Evolutionary conservation across 2,113 vertebrate genomes (phyloP).

Genomic region (Talpa occidentalis): DNA sequence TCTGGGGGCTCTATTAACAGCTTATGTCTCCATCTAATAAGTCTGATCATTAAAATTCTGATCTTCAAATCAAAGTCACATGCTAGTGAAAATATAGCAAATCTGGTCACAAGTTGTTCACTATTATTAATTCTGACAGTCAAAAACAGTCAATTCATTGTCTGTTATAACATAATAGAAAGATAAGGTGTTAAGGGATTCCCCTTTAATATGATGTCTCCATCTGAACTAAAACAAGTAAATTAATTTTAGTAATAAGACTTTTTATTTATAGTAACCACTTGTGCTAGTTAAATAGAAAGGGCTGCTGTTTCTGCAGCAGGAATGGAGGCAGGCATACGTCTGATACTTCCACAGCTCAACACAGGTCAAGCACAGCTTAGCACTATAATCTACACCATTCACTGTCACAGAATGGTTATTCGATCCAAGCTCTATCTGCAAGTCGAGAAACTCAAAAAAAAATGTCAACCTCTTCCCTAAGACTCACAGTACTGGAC

Average conservation of each 20-base stretch:
- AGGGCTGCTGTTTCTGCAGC: background rate
- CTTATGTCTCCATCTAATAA: background rate
- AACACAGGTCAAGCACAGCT: background rate
- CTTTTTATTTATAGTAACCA: background rate
- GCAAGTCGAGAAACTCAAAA: background rate
- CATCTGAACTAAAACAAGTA: background rate
- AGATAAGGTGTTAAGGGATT: background rate
- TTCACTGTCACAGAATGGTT: background rate
- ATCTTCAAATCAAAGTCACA: background rate
- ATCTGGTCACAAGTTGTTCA: background rate
- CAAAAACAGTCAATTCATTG: background rate
- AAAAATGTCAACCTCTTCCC: background rate
- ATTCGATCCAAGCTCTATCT: background rate
- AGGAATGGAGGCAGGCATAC: background rate
- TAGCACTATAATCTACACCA: background rate
- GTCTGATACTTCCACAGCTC: background rate
- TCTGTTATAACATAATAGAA: background rate
- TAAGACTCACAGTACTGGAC: background rate
- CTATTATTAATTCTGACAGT: background rate
- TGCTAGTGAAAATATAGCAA: background rate
- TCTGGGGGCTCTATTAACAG: background rate
- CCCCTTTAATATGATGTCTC: background rate
- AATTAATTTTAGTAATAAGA: slow-evolving; percentile 25
- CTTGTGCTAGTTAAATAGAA: background rate
- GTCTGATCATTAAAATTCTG: background rate